Evolutionary conservation across 2,888 invertebrate genomes (phyloP).

Genomic region (Tyria jacobaeae): DNA sequence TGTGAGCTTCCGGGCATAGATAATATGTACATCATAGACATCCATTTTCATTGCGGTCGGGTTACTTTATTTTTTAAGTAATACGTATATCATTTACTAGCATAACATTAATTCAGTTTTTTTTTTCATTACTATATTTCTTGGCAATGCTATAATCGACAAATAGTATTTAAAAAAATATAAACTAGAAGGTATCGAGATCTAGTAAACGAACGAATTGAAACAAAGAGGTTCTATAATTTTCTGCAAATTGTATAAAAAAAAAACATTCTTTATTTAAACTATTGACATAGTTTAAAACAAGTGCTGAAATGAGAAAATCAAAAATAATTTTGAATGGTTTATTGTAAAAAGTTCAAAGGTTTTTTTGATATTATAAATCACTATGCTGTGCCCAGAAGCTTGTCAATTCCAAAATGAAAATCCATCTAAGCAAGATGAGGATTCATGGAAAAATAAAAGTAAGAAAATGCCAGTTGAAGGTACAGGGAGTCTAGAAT

Average conservation of each 20-base stretch:
- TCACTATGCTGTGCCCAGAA: conserved; percentile 77
- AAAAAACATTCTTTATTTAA: conserved; percentile 38
- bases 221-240: neutral
- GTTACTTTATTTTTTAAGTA: neutral
- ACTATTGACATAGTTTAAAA: conserved; percentile 31
- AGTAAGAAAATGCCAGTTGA: conserved; percentile 65
- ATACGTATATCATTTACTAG: neutral
- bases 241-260: conserved; percentile 1
- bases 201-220: neutral
- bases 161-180: no score
- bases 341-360: conserved; percentile 53
- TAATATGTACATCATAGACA: neutral
- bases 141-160: no score
- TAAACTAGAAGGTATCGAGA: neutral
- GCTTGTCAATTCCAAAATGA: conserved; percentile 67
- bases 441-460: conserved; percentile 61
- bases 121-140: no score
- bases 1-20: conserved; percentile 4
- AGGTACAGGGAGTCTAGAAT: conserved; percentile 66
- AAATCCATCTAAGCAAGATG: conserved; percentile 60
- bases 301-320: conserved; percentile 48
- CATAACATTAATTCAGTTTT: neutral
- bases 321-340: conserved; percentile 64
- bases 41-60: neutral
- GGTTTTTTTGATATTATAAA: conserved; percentile 55